Percentiles rank a stretch among this genome's conserved stretches.
Evolutionary conservation across 2,113 vertebrate genomes (phyloP).

Genomic region (Candoia aspera): DNA sequence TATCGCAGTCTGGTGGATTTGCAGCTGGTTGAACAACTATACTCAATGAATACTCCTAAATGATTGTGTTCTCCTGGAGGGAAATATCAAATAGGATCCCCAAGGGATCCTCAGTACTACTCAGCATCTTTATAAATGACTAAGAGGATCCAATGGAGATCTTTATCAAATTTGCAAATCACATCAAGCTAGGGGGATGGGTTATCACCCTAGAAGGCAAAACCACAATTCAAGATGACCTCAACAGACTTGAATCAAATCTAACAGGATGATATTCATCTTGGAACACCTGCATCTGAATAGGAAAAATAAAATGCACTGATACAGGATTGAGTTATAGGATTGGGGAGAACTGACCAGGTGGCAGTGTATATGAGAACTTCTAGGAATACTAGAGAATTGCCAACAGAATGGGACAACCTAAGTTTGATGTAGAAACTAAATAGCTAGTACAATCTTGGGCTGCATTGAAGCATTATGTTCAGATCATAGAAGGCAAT

Average conservation of each 20-base stretch:
- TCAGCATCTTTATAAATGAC: neutral
- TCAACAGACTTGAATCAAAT: neutral
- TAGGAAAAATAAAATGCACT: neutral
- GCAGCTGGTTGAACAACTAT: neutral
- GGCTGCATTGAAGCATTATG: neutral
- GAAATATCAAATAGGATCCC: neutral
- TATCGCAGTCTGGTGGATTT: neutral
- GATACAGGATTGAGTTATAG: neutral
- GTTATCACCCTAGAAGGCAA: neutral
- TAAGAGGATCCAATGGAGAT: neutral
- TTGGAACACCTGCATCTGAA: neutral
- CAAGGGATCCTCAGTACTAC: neutral
- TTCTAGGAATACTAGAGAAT: neutral
- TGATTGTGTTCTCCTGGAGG: neutral
- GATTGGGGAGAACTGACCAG: neutral
- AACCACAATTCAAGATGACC: neutral
- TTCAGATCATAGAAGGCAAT: neutral
- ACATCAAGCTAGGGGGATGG: neutral
- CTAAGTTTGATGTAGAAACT: neutral
- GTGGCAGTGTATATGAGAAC: neutral
- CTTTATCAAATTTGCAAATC: neutral
- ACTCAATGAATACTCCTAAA: neutral
- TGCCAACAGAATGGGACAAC: neutral
- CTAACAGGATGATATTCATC: neutral
- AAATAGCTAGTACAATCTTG: neutral